phyloP scores from a whole-genome alignment of 2,797 vertebrate species.

The Molossus molossus region DNA sequence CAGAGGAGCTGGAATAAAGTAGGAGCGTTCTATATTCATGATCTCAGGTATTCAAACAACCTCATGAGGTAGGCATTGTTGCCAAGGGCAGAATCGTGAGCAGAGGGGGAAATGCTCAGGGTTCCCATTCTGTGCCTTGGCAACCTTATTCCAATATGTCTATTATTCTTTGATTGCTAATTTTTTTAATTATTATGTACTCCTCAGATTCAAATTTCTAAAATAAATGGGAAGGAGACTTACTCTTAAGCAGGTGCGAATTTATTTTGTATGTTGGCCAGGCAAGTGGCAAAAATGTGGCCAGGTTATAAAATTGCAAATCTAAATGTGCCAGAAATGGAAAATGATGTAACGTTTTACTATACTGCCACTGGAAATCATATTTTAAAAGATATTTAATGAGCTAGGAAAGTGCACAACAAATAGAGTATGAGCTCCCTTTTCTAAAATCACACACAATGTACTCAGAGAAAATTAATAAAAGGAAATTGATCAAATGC shows the following conservation, averaged over 20 bases:
- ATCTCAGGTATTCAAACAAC: neutral
- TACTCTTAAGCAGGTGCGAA: neutral
- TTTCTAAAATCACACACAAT: conserved; percentile 48
- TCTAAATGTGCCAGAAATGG: neutral
- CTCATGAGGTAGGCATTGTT: neutral
- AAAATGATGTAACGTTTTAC: neutral
- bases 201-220: conserved; percentile 44
- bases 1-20: neutral
- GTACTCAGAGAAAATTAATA: neutral
- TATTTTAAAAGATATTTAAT: conserved; percentile 47
- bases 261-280: conserved; percentile 24
- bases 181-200: neutral
- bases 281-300: conserved; percentile 3
- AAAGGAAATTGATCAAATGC: conserved; percentile 23
- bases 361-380: neutral
- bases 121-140: neutral
- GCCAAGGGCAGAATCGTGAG: neutral
- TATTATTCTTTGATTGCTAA: neutral
- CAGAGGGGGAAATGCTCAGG: neutral
- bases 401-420: neutral
- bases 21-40: neutral
- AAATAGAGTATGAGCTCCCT: neutral
- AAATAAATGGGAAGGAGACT: neutral
- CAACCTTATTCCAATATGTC: neutral
- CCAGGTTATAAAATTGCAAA: neutral